These are phyloP conservation scores for Netelia melanura DNA, from an alignment of 2,888 invertebrate species.

Conservation along the genomic window DNA sequence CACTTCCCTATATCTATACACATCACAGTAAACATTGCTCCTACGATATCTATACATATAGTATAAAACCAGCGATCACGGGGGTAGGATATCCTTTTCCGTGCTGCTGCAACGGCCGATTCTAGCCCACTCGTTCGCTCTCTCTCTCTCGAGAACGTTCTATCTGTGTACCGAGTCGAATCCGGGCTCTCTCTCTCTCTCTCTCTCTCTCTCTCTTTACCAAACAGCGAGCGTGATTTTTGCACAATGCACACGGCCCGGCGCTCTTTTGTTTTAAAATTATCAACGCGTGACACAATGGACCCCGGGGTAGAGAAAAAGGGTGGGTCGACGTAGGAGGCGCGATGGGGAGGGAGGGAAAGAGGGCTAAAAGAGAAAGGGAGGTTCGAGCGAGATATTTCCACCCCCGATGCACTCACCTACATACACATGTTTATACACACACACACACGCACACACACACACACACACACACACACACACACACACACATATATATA, in stretches of 20 bases:
- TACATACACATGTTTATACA: slow-evolving; percentile 6
- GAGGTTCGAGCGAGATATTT: slow-evolving; percentile 62
- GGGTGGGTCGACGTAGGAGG: neutral
- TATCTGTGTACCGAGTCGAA: slow-evolving; percentile 44
- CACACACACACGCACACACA: neutral
- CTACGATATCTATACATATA: neutral
- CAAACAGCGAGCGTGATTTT: slow-evolving; percentile 76
- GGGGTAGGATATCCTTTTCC: slow-evolving; percentile 61
- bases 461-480: slow-evolving; percentile 23
- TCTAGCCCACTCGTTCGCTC: neutral
- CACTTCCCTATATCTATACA: neutral
- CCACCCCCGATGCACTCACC: slow-evolving; percentile 52
- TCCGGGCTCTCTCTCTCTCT: slow-evolving; percentile 29
- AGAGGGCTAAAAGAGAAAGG: slow-evolving; percentile 56
- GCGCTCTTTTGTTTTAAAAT: slow-evolving; percentile 83
- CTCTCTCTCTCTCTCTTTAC: slow-evolving; percentile 13
- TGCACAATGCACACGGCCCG: slow-evolving; percentile 79
- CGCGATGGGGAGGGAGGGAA: slow-evolving; percentile 4
- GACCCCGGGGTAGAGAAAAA: slow-evolving; percentile 27
- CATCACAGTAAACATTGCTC: slow-evolving; percentile 6
- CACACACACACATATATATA: neutral
- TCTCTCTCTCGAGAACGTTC: neutral
- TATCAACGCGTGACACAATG: slow-evolving; percentile 84
- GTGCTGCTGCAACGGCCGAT: slow-evolving; percentile 48
- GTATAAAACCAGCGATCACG: slow-evolving; percentile 35